Evolutionary conservation across 2,888 invertebrate genomes (phyloP), one percentile per base, ranked within the genome.

Genomic region (Hydraecia micacea): DNA sequence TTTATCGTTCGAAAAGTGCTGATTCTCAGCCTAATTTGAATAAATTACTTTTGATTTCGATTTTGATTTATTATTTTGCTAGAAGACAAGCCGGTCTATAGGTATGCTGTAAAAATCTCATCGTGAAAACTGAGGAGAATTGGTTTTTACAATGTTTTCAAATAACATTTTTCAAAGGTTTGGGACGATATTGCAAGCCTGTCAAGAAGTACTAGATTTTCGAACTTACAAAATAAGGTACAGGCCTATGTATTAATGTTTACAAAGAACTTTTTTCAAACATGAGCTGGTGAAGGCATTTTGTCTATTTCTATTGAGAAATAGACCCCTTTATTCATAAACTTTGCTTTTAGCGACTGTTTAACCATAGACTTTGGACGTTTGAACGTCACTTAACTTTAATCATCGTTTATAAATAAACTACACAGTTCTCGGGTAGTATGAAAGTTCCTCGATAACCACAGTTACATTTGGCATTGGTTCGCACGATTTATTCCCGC

Each of bases 401-500:
- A 15, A 28, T 58, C n/a, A 58, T 13, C 60, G 60, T 60, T 60
- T 60, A 28, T 28, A 28, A 60, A 15, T 28, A 60, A 60, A 60
- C n/a, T n/a, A 55, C 52, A 25, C 28, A 60, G 60, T 7, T 28
- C 28, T 39, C 32, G 32, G 52, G 1, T 6, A 73, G 63, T 80
- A 18, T 80, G 58, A 21, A 79, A 2, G 46, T 13, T 78, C 71
- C 52, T 18, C 25, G 75, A 81, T 18, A 52, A 6, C 21, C 63
- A 32, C 7, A 9, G 62, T 77, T 58, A 78, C 72, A 79, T 71
- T 78, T 77, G 74, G 60, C 74, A 75, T 80, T 80, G 62, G 80
- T 77, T 67, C 58, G 72, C 66, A 77, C 74, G 75, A 89, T 85
- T 89, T 88, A 89, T 88, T 84, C 75, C 66, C 70, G 36, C 77